phyloP scores from a whole-genome alignment of 2,113 vertebrate genomes.

The Pluvialis apricaria region DNA sequence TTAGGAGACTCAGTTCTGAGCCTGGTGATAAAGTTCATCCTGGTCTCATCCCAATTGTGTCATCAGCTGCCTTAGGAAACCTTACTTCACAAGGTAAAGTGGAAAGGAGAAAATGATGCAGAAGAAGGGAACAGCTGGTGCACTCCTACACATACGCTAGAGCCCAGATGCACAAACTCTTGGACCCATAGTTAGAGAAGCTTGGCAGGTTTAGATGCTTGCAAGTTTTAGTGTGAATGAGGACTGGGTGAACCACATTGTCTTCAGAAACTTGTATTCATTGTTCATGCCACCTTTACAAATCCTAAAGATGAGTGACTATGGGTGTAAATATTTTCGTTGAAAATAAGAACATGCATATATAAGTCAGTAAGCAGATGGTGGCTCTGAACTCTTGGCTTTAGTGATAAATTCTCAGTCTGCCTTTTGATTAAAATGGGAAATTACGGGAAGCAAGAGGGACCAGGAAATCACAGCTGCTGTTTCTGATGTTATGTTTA shows the following conservation, averaged over 20 bases:
- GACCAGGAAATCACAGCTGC: not conserved
- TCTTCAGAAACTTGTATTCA: not conserved
- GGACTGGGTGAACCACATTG: not conserved
- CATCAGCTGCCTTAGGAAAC: not conserved
- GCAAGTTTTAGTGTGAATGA: not conserved
- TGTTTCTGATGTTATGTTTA: not conserved
- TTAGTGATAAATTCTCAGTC: not conserved
- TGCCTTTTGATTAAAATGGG: not conserved
- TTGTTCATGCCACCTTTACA: not conserved
- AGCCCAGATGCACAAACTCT: not conserved
- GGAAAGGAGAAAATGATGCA: not conserved
- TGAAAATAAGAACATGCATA: not conserved
- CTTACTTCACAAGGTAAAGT: not conserved
- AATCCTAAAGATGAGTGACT: not conserved
- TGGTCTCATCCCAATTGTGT: not conserved
- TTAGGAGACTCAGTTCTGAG: not conserved
- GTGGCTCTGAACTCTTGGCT: not conserved
- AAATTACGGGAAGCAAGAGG: not conserved
- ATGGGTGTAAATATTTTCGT: not conserved
- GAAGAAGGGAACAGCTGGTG: slow-evolving; percentile 1
- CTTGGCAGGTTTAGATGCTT: not conserved
- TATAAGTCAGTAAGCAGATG: not conserved
- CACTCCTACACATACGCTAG: not conserved
- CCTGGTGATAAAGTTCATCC: not conserved
- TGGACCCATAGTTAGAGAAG: not conserved